Conservation (phyloP, 1,140 invertebrate genomes). For the Arctopsyche grandis region DNA sequence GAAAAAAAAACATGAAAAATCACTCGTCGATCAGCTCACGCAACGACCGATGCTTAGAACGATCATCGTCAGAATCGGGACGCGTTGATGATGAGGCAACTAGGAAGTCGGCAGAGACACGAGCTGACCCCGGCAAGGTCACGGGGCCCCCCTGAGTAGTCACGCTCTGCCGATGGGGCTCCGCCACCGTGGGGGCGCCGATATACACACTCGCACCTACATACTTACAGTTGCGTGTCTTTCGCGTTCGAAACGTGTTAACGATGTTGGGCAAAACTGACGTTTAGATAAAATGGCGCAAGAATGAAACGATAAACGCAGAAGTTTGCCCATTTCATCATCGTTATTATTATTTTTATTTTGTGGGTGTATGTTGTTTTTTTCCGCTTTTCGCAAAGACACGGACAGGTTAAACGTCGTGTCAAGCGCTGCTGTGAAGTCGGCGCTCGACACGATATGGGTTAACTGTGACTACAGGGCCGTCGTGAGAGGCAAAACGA, state of each 20-base stretch:
- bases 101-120: constrained; percentile 36
- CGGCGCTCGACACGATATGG: no score
- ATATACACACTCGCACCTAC: not conserved
- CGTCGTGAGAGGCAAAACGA: no score
- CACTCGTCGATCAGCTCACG: not conserved
- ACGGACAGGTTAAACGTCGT: no score
- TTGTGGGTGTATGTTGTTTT: no score
- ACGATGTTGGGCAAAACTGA: not conserved
- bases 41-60: not conserved
- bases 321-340: no score
- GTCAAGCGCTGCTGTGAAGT: no score
- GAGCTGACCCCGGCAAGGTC: constrained; percentile 35
- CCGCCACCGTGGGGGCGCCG: constrained; percentile 10
- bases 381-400: no score
- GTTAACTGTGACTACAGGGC: no score
- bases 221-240: not conserved
- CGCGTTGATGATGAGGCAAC: constrained; percentile 34
- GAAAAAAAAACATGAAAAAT: not conserved
- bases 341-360: no score
- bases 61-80: constrained; percentile 24
- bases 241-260: not conserved
- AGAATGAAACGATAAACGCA: no score
- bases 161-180: constrained; percentile 21
- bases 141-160: constrained; percentile 27
- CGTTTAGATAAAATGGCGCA: no score